Conservation (phyloP, 2,113 vertebrate genomes). For the Microcebus griseorufus region DNA sequence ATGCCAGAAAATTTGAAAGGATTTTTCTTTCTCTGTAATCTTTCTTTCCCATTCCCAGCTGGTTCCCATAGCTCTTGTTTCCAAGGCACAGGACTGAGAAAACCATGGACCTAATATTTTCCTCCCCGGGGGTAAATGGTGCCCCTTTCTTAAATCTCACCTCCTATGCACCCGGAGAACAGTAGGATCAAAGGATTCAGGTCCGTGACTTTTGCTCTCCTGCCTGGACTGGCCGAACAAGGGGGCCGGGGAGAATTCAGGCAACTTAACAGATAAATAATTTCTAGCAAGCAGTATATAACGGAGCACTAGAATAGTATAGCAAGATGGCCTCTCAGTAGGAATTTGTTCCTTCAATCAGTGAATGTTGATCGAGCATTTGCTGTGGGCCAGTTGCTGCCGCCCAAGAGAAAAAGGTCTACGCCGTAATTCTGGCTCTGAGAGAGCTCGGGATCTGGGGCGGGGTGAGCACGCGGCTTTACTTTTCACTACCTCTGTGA, state of each 20-base stretch:
- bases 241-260: background rate
- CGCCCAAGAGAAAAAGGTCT: background rate
- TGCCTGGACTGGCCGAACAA: background rate
- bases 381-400: background rate
- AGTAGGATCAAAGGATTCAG: accelerated
- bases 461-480: background rate
- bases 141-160: background rate
- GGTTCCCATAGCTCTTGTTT: background rate
- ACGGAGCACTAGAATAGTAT: background rate
- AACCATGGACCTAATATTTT: background rate
- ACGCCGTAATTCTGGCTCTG: background rate
- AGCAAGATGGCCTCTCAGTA: background rate
- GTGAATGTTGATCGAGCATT: background rate
- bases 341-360: background rate
- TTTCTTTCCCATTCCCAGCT: background rate
- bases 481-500: background rate
- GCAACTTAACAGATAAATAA: background rate
- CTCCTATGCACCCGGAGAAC: background rate
- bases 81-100: background rate
- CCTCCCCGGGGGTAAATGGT: no score
- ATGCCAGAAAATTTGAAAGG: background rate
- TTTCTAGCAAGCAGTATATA: background rate
- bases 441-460: accelerated
- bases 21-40: background rate
- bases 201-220: accelerated